Conservation (phyloP, 2,113 vertebrate species). For the Stictonetta naevosa region DNA sequence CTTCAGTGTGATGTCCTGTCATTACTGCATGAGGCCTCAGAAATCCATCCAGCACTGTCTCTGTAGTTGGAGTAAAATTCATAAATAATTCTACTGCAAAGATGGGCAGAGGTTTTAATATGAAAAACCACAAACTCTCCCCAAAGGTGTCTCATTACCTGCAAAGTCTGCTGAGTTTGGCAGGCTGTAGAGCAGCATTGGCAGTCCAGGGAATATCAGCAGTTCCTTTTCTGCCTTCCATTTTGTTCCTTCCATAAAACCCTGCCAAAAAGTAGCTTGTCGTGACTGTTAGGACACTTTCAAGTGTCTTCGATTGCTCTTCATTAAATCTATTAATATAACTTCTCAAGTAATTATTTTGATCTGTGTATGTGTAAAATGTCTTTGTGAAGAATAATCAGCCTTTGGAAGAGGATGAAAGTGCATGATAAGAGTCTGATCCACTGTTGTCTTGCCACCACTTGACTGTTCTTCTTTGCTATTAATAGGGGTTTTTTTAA, state of each 20-base stretch:
- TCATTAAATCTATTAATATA: constrained; percentile 53
- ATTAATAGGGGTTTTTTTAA: neutral
- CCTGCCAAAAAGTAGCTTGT: neutral
- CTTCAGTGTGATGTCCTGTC: neutral
- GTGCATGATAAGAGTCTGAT: neutral
- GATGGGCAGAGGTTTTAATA: neutral
- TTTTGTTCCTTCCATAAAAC: constrained; percentile 19
- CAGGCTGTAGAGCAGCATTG: neutral
- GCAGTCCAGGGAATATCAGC: neutral
- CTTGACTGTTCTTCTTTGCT: constrained; percentile 32
- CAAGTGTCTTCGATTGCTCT: constrained; percentile 11
- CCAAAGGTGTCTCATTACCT: neutral
- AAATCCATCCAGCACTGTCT: neutral
- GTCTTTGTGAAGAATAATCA: constrained; percentile 14
- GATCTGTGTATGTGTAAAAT: constrained; percentile 27
- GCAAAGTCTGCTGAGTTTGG: neutral
- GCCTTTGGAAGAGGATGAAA: constrained; percentile 2
- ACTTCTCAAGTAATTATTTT: constrained; percentile 41
- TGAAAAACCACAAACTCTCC: neutral
- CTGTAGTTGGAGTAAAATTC: neutral
- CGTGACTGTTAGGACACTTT: neutral
- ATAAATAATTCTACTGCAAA: neutral
- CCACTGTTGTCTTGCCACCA: neutral
- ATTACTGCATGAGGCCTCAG: neutral
- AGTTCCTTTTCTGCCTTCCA: neutral